These are phyloP conservation scores for Sorex fumeus DNA, from an alignment of 2,113 vertebrate species.

Conservation along the genomic window DNA sequence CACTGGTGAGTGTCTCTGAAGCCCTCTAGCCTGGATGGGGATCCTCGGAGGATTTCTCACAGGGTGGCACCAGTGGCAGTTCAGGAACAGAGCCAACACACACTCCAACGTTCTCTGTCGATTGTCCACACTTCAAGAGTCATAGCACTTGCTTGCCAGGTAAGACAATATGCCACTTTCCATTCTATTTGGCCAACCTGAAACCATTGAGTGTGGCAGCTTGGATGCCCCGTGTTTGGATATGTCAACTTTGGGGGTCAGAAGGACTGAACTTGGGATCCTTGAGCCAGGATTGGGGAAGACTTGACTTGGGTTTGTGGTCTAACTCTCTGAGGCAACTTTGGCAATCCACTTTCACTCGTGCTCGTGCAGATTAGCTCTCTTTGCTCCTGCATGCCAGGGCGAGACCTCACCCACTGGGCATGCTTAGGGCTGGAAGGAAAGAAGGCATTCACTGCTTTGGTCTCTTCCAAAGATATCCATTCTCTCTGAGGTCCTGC, in stretches of 20 bases:
- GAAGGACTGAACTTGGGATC: accelerated
- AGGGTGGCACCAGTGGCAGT: too few relatives aligned
- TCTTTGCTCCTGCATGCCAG: neutral
- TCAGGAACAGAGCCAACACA: too few relatives aligned
- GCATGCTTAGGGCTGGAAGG: neutral
- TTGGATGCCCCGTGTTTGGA: neutral
- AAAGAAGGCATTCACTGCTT: neutral
- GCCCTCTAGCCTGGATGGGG: too few relatives aligned
- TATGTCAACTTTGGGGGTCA: neutral
- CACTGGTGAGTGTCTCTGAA: too few relatives aligned
- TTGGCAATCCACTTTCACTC: neutral
- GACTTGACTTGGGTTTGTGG: neutral
- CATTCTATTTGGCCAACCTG: neutral
- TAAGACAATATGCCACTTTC: neutral
- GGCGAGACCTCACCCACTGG: neutral
- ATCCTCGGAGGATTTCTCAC: too few relatives aligned
- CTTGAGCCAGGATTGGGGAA: neutral
- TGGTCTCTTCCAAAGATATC: neutral
- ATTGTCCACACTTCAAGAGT: too few relatives aligned
- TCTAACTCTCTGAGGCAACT: neutral
- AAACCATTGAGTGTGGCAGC: neutral
- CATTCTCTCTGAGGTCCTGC: neutral
- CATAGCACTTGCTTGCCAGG: neutral
- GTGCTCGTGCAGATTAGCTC: neutral
- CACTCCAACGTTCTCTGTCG: too few relatives aligned